Base-by-base conservation (phyloP, 2,888 invertebrate genomes). In the Drosophila peninsularis region DNA sequence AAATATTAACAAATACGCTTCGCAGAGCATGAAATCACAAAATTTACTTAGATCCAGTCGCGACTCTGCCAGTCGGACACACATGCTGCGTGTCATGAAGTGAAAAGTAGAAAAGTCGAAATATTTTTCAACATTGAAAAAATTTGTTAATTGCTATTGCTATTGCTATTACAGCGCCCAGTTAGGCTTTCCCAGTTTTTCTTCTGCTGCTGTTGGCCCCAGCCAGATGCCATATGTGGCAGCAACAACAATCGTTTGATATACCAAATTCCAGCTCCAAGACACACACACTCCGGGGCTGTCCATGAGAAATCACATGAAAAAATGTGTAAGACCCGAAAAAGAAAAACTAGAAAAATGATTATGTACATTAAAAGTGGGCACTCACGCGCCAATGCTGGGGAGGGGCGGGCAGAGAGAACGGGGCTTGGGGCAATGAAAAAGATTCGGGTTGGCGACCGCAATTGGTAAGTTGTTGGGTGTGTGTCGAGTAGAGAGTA, bases 1-100 rank as follows among this genome's bases (percentile, higher is more conserved):
- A 86, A 83, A 88, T 90, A 88, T 88, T 88, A 83, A 83, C 74
- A 80, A 89, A 80, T 83, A 75, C 71, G 88, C 88, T 90, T 78
- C 78, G 76, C 62, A 57, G 72, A 90, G 90, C 88, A 79, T 88
- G 90, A 88, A 90, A 88, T 88, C 88, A 86, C 82, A 75, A 81
- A 75, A 82, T 70, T 77, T 79, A 65, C 68, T 69, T 58, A 67
- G 69, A 60, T 63, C 56, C 66, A 41, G 27, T 11, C 30, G n/a
- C 30, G 17, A 42, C 27, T 5, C 39, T 27, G 27, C 39, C 10
- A 57, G 42, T 41, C 14, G 6, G 10, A 30, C 49, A 44, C 42
- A 34, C 45, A 44, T 61, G 62, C 42, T 67, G 62, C 34, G 19
- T 44, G 24, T 24, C 41, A 39, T 13, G 34, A 70, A 80, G 82